phyloP scores from a whole-genome alignment of 2,113 vertebrate genomes.

The Leucosticte australis region DNA sequence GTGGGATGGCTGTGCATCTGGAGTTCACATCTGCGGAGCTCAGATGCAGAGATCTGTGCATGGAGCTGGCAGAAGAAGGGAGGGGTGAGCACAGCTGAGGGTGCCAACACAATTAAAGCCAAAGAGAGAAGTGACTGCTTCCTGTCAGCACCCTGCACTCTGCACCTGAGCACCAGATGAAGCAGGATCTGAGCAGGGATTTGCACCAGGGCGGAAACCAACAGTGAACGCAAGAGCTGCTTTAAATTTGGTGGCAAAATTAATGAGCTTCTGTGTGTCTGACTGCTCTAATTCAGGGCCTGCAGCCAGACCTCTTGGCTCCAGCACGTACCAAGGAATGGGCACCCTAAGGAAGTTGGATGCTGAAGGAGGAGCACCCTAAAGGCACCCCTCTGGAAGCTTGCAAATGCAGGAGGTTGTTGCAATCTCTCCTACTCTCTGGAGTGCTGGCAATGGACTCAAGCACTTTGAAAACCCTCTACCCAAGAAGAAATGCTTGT shows the following conservation, averaged over 20 bases:
- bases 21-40: background rate
- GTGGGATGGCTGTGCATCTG: background rate
- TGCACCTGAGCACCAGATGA: background rate
- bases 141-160: background rate
- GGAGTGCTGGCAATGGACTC: background rate
- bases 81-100: background rate
- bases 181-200: background rate
- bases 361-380: background rate
- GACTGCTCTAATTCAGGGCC: background rate
- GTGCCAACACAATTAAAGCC: background rate
- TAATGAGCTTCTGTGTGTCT: background rate
- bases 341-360: background rate
- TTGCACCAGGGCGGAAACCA: background rate
- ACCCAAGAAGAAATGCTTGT: background rate
- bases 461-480: background rate
- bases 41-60: background rate
- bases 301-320: background rate
- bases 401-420: background rate
- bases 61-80: background rate
- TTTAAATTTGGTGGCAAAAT: background rate
- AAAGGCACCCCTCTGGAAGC: background rate
- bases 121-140: background rate
- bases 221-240: background rate
- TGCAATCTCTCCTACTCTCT: background rate
- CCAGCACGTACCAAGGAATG: background rate